Conservation (phyloP, 2,113 vertebrate species). For the Thamnophis sirtalis region DNA sequence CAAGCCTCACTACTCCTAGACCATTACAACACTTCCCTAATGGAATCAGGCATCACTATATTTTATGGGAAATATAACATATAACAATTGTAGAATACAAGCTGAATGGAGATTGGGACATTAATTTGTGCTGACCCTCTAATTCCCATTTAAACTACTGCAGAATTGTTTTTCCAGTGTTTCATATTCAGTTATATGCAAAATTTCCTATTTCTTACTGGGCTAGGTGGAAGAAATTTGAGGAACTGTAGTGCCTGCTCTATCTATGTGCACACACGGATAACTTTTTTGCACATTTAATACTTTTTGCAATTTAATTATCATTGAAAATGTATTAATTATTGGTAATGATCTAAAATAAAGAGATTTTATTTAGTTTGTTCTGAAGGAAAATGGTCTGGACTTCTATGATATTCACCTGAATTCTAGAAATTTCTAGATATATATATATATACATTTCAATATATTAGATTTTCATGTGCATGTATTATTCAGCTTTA, state of each 20-base stretch:
- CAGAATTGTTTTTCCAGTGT: neutral
- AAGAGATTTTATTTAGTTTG: neutral
- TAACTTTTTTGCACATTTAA: neutral
- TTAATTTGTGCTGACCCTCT: neutral
- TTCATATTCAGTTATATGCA: neutral
- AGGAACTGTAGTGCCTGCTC: neutral
- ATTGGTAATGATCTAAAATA: neutral
- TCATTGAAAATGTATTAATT: neutral
- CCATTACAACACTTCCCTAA: neutral
- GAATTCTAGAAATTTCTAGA: neutral
- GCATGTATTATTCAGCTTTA: neutral
- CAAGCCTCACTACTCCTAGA: neutral
- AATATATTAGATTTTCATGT: neutral
- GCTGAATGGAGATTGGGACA: neutral
- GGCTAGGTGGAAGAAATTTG: neutral
- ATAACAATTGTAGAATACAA: neutral
- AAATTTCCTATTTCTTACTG: neutral
- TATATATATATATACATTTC: neutral
- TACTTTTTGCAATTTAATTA: neutral
- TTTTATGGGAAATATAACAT: neutral
- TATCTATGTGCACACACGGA: neutral
- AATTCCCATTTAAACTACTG: neutral
- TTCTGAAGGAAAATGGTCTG: neutral
- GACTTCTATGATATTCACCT: neutral
- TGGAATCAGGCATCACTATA: neutral